These are phyloP conservation scores for Pluvianellus socialis DNA, from an alignment of 2,113 vertebrate species.

Conservation along the genomic window DNA sequence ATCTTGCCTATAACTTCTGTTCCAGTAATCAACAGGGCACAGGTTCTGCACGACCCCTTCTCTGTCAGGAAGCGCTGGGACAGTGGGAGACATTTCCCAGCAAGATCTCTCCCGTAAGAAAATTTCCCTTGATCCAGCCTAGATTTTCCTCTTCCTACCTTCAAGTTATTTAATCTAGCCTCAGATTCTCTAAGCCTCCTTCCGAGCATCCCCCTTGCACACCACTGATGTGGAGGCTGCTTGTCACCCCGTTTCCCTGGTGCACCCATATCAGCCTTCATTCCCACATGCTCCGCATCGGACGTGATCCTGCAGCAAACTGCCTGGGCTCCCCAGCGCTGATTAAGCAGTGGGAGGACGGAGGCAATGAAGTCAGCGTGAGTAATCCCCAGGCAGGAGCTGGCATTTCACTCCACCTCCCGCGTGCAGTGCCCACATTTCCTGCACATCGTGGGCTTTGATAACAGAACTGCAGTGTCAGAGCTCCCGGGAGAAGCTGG, in stretches of 20 bases:
- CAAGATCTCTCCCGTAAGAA: background rate
- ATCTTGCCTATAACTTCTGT: background rate
- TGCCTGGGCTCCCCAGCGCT: background rate
- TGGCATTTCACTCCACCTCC: constrained; percentile 58
- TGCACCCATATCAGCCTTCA: background rate
- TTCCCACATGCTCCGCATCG: background rate
- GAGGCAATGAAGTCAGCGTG: constrained; percentile 51
- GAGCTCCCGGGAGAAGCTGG: background rate
- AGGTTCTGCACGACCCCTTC: background rate
- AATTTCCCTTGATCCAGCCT: background rate
- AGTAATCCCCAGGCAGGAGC: constrained; percentile 36
- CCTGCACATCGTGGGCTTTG: background rate
- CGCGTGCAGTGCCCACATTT: constrained; percentile 1
- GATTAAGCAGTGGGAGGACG: constrained; percentile 46
- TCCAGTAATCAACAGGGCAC: background rate
- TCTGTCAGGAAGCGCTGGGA: background rate
- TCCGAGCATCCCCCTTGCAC: background rate
- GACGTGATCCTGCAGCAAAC: background rate
- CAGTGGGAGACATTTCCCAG: background rate
- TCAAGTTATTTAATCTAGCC: background rate
- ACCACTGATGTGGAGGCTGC: background rate
- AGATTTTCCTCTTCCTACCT: background rate
- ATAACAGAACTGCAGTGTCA: background rate
- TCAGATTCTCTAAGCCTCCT: background rate
- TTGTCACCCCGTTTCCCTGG: background rate